phyloP scores from a whole-genome alignment of 2,797 vertebrate species.

The Bradypodion pumilum region DNA sequence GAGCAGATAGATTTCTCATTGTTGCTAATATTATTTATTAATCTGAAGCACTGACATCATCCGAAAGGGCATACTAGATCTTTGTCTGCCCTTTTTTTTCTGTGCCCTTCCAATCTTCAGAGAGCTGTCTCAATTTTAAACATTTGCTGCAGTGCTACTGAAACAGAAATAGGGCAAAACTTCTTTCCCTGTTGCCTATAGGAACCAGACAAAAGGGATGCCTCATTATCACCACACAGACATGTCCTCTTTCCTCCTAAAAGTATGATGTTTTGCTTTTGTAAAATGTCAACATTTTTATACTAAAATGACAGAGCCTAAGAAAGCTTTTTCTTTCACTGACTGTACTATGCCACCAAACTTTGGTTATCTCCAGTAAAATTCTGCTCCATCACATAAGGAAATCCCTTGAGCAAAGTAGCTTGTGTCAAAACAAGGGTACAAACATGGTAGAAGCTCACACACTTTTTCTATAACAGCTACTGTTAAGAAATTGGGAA shows the following conservation, averaged over 20 bases:
- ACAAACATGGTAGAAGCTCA: conserved; percentile 1
- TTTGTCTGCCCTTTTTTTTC: background rate
- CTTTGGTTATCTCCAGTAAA: background rate
- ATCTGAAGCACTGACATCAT: background rate
- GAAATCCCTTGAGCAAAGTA: conserved; percentile 9
- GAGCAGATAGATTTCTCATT: background rate
- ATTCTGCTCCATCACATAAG: background rate
- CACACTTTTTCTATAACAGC: background rate
- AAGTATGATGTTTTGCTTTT: background rate
- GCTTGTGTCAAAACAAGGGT: background rate
- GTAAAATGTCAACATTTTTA: background rate
- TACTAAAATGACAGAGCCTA: background rate
- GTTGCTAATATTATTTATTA: background rate
- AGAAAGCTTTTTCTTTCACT: background rate
- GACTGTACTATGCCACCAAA: background rate
- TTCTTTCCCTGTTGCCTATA: background rate
- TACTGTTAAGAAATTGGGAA: no score
- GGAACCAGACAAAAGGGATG: background rate
- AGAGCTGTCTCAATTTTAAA: background rate
- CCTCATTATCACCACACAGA: background rate
- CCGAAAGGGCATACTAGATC: background rate
- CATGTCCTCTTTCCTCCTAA: background rate
- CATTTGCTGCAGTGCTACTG: background rate
- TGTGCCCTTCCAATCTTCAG: background rate
- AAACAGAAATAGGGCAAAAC: background rate